These are phyloP conservation scores for Sardina pilchardus DNA, from an alignment of 2,113 vertebrate genomes.

Conservation along the genomic window DNA sequence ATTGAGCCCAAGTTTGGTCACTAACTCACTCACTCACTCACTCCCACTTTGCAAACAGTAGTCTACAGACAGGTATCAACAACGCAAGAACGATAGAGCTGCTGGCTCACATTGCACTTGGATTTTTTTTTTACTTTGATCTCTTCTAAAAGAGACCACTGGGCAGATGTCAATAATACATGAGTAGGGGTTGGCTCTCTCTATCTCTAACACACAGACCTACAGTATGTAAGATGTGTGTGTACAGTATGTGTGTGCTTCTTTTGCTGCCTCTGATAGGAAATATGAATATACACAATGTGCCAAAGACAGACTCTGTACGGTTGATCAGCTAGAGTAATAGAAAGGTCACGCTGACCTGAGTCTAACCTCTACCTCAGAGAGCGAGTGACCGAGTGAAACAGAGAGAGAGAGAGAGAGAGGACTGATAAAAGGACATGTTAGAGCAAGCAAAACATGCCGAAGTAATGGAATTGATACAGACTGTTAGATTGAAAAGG, in stretches of 20 bases:
- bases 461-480: background rate
- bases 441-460: background rate
- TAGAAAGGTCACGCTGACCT: too few relatives aligned
- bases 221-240: too few relatives aligned
- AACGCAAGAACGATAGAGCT: background rate
- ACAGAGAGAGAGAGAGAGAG: background rate
- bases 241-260: too few relatives aligned
- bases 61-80: background rate
- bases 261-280: too few relatives aligned
- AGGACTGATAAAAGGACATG: background rate
- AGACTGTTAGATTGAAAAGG: background rate
- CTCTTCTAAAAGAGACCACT: background rate
- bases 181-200: too few relatives aligned
- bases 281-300: too few relatives aligned
- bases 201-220: too few relatives aligned
- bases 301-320: too few relatives aligned
- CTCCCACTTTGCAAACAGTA: background rate
- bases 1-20: background rate
- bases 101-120: background rate
- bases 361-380: background rate
- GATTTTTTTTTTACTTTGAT: background rate
- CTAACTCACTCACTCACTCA: background rate
- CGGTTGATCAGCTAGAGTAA: too few relatives aligned
- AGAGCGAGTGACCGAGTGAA: background rate
- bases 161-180: background rate